Conservation (phyloP, 2,797 vertebrate species). For the Intellagama lesueurii region DNA sequence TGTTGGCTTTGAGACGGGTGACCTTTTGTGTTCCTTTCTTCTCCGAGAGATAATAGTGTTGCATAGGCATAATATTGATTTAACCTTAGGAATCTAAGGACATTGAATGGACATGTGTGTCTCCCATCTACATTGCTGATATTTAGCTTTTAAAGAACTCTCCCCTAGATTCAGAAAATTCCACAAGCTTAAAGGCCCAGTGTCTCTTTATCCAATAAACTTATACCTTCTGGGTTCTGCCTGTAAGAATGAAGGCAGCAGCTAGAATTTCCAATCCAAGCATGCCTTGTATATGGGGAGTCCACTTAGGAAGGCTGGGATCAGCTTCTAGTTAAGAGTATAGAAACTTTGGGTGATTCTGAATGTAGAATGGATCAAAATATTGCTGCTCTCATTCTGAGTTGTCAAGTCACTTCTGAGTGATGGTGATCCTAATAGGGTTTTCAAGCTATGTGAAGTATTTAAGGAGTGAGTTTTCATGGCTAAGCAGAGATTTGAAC, state of each 20-base stretch:
- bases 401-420: too few relatives aligned
- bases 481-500: too few relatives aligned
- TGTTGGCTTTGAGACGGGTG: not conserved
- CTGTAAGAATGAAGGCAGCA: not conserved
- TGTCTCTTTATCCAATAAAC: not conserved
- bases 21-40: not conserved
- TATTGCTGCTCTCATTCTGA: not conserved
- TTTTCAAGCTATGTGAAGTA: too few relatives aligned
- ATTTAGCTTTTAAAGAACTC: not conserved
- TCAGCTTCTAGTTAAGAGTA: not conserved
- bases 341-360: not conserved
- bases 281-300: too few relatives aligned
- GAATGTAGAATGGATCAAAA: not conserved
- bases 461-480: too few relatives aligned
- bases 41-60: not conserved
- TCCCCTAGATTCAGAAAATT: too few relatives aligned
- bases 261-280: not conserved
- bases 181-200: not conserved
- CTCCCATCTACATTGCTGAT: not conserved
- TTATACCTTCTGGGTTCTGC: not conserved
- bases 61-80: not conserved
- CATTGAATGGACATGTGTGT: accelerated
- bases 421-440: too few relatives aligned
- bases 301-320: not conserved
- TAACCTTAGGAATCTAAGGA: not conserved